Evolutionary conservation across 2,113 vertebrate genomes (phyloP).

Genomic region (Cromileptes altivelis): DNA sequence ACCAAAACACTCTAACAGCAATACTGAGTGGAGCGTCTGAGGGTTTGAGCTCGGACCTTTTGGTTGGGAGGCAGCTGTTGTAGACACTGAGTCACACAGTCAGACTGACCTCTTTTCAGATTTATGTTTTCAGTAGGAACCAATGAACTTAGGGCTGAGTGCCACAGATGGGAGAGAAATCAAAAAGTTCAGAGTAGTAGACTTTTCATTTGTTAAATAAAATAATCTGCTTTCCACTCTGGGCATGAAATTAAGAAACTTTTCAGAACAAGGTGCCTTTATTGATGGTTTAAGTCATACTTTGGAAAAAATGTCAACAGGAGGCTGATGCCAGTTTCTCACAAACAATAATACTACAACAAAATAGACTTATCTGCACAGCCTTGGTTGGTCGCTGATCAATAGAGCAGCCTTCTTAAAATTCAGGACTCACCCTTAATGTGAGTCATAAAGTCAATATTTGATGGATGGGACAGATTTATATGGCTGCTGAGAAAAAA

Average conservation of each 20-base stretch:
- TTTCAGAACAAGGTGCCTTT: constrained; percentile 1
- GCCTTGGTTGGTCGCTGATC: constrained; percentile 28
- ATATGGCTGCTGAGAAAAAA: constrained; percentile 37
- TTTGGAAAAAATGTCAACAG: constrained; percentile 33
- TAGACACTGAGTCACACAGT: constrained; percentile 12
- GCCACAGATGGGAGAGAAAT: not conserved
- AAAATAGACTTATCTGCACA: constrained; percentile 27
- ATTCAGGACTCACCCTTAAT: constrained; percentile 64
- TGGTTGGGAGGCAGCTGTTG: constrained; percentile 16
- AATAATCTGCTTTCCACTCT: not conserved
- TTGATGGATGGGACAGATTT: constrained; percentile 74
- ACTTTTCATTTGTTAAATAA: not conserved
- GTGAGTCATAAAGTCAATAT: constrained; percentile 65
- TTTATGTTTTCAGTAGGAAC: constrained; percentile 3
- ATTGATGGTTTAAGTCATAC: constrained; percentile 19
- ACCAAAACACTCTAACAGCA: not conserved
- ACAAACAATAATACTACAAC: constrained; percentile 46
- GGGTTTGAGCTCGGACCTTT: constrained; percentile 17
- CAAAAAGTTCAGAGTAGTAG: not conserved
- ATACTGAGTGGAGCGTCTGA: constrained; percentile 1
- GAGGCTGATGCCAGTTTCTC: constrained; percentile 40
- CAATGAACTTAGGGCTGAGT: not conserved
- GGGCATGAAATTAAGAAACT: not conserved
- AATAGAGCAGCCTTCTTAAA: constrained; percentile 66
- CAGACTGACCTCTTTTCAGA: not conserved